Evolutionary conservation across 2,113 vertebrate species (phyloP), one percentile per base, ranked within the genome.

Genomic region (Gasterosteus aculeatus): DNA sequence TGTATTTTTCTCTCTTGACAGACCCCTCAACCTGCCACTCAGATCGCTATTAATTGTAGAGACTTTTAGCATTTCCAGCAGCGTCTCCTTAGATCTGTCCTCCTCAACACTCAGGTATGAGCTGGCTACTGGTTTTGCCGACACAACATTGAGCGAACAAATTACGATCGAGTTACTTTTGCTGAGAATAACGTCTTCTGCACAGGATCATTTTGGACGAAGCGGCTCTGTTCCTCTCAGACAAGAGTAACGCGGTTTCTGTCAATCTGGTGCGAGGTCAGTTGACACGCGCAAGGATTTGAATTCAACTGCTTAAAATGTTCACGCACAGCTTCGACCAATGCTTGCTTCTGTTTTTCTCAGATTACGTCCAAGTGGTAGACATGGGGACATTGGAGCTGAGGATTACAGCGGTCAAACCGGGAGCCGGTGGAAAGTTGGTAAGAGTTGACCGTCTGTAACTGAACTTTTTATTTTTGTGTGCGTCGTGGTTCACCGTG

Each of bases 41-140:
- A 94, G 96, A 75, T 96, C 97, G 35, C 93, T 99, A 29, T 88
- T 99, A 70, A 94, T 96, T 11, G 96, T 99, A 33, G 98, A 99
- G 91, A 98, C 98, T 10, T 99, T 99, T 90, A 99, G 97, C 82
- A 94, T 99, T 87, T 99, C 98, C 47, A 98, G 98, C 86, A 98
- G 95, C 7, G 95, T 97, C 44, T 94, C 97, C 11, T 83, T 98
- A 80, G 98, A 99, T 85, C 97, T 95, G 65, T 97, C 96, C 0
- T 97, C 96, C 10, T 98, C 98, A 62, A 96, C 95, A 70, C 95
- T 99, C 84, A 96, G 97, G 98, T 99, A 95, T 41, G 62, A 59
- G 29, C 38, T 1, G 0, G 12, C 2, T 10, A 16, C 18, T 31
- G 51, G 46, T 38, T 47, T 42, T 7, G 2, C 10, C 10, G 2